Conservation (phyloP, 2,797 vertebrate species). For the Tolypeutes matacus region DNA sequence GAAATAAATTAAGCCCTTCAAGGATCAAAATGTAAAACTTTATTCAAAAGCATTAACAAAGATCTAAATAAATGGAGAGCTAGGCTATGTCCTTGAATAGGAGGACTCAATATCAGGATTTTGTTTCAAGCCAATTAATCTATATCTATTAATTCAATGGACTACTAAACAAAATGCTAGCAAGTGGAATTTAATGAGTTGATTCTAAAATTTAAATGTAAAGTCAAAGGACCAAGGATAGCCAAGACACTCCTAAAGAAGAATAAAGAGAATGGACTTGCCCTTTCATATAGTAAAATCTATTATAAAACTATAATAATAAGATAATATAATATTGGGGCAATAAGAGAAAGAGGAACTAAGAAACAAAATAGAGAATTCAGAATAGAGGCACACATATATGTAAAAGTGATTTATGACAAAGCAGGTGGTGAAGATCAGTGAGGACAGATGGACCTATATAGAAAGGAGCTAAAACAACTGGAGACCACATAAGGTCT, state of each 20-base stretch:
- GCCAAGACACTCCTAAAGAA: slow-evolving; percentile 1
- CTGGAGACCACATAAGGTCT: background rate
- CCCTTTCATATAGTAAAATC: background rate
- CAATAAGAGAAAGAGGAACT: background rate
- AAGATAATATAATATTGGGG: background rate
- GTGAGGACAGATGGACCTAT: background rate
- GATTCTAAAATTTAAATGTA: slow-evolving; percentile 45
- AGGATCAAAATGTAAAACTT: slow-evolving; percentile 28
- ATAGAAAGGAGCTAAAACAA: background rate
- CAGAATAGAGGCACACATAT: background rate
- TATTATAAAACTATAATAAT: background rate
- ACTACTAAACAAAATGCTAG: slow-evolving; percentile 31
- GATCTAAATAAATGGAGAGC: slow-evolving; percentile 33
- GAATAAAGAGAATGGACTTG: background rate
- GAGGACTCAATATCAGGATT: slow-evolving; percentile 1
- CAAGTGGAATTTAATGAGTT: background rate
- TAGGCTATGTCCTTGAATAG: slow-evolving; percentile 51
- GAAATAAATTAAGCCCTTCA: slow-evolving; percentile 28
- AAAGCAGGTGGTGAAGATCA: background rate
- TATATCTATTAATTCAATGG: slow-evolving; percentile 32
- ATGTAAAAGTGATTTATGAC: background rate
- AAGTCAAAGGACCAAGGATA: slow-evolving; percentile 45
- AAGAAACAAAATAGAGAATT: background rate
- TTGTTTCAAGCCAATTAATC: background rate
- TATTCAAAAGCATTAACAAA: slow-evolving; percentile 12